Base-by-base conservation (phyloP, 1,140 invertebrate genomes). In the Cyrtorhinus lividipennis region DNA sequence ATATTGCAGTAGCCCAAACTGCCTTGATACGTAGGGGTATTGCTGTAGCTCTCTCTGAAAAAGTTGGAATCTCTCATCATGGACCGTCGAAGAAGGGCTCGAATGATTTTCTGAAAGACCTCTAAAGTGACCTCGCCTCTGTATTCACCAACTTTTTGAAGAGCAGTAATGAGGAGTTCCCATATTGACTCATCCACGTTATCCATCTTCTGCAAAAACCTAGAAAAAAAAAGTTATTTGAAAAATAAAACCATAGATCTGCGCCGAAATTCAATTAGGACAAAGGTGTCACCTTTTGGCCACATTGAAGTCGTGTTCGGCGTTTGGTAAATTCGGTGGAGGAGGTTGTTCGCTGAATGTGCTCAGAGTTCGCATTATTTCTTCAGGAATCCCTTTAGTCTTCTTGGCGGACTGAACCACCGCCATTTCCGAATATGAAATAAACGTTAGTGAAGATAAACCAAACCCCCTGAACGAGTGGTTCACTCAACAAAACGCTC, bases 51-150 rank as follows among this genome's bases (percentile, higher is more conserved):
- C n/a, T 59, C 58, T 2, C 58, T n/a, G n/a, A 59, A 59, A 8
- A 30, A n/a, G 18, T 27, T n/a, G 2, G 24, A 26, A 2, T 59
- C 58, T 30, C 58, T 26, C 24, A 23, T 8, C 27, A 30, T 27
- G 12, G 58, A 26, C 15, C 38, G 27, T 8, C 27, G 24, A 8
- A 59, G 15, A n/a, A 59, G 58, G 8, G 24, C 27, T 3, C 58
- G 24, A 5, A 59, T 10, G 2, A 59, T 59, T 27, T 59, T 25
- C 15, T 27, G 24, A 59, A 59, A 59, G 13, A 30, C 23, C 15
- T 59, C 58, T 26, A 59, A 26, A n/a, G 58, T 59, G 24, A 59
- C 58, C 18, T 59, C 58, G 15, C 58, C 58, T 59, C 27, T 26
- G 24, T 30, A 59, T 30, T 59, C 58, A n/a, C 58, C 25, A n/a